Evolutionary conservation across 2,888 invertebrate genomes (phyloP).

Genomic region (Epiblema foenella): DNA sequence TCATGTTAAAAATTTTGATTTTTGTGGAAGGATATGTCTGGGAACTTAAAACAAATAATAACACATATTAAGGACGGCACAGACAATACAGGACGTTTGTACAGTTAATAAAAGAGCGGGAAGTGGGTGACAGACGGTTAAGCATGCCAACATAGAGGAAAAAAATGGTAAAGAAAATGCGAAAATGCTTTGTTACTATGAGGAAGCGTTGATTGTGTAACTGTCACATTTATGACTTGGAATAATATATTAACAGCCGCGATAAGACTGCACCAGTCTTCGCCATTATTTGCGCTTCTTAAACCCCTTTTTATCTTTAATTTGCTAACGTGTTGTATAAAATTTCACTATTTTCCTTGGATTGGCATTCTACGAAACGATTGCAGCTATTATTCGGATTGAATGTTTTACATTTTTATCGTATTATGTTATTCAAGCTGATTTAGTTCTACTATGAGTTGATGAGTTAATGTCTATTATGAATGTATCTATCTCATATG

Average conservation of each 20-base stretch:
- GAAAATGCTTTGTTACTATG: slow-evolving; percentile 9
- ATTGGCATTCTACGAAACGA: slow-evolving; percentile 27
- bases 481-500: no score
- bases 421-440: background rate
- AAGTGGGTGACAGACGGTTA: no score
- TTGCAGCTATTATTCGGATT: slow-evolving; percentile 19
- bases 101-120: no score
- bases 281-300: slow-evolving; percentile 15
- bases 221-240: slow-evolving; percentile 15
- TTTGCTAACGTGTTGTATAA: slow-evolving; percentile 31
- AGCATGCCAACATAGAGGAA: no score
- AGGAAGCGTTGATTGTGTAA: background rate
- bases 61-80: no score
- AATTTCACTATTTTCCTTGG: slow-evolving; percentile 30
- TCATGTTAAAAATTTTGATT: no score
- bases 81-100: no score
- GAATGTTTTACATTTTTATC: background rate
- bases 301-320: slow-evolving; percentile 11
- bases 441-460: background rate
- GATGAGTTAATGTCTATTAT: background rate
- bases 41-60: no score
- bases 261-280: slow-evolving; percentile 22
- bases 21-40: no score
- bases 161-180: no score
- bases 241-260: slow-evolving; percentile 1